Evolutionary conservation across 2,888 invertebrate genomes (phyloP).

Genomic region (Ornithoptera alexandrae): DNA sequence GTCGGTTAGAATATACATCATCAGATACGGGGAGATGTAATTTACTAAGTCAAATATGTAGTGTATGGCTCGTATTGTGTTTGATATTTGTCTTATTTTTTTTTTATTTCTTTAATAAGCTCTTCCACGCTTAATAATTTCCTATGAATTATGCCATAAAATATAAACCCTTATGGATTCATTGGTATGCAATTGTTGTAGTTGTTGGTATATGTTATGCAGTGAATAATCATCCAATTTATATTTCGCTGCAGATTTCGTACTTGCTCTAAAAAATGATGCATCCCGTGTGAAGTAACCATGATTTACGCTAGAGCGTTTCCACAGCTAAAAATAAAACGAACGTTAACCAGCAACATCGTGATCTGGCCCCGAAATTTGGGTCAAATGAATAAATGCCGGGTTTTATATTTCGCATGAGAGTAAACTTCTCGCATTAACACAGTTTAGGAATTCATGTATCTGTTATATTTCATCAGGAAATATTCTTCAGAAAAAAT

Average conservation of each 20-base stretch:
- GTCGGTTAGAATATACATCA: no score
- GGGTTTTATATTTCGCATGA: slow-evolving; percentile 18
- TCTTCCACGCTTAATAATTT: neutral
- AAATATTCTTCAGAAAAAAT: neutral
- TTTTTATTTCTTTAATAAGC: no score
- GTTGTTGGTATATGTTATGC: neutral
- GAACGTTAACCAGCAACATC: slow-evolving; percentile 15
- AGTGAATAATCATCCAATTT: slow-evolving; percentile 1
- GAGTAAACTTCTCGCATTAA: neutral
- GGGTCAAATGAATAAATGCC: slow-evolving; percentile 30
- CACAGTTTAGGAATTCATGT: neutral
- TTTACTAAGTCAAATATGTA: no score
- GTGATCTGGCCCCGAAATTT: slow-evolving; percentile 22
- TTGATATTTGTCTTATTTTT: no score
- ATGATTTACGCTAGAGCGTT: slow-evolving; percentile 23
- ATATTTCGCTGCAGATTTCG: neutral
- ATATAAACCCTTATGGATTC: neutral
- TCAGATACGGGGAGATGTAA: no score
- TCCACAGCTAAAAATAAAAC: slow-evolving; percentile 29
- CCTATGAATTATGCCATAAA: neutral
- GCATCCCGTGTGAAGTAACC: slow-evolving; percentile 12
- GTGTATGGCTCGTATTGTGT: no score
- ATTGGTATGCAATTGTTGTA: neutral
- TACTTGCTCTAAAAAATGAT: slow-evolving; percentile 6
- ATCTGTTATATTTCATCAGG: neutral